Evolutionary conservation across 2,113 vertebrate genomes (phyloP).

Genomic region (Corythornis cristatus): DNA sequence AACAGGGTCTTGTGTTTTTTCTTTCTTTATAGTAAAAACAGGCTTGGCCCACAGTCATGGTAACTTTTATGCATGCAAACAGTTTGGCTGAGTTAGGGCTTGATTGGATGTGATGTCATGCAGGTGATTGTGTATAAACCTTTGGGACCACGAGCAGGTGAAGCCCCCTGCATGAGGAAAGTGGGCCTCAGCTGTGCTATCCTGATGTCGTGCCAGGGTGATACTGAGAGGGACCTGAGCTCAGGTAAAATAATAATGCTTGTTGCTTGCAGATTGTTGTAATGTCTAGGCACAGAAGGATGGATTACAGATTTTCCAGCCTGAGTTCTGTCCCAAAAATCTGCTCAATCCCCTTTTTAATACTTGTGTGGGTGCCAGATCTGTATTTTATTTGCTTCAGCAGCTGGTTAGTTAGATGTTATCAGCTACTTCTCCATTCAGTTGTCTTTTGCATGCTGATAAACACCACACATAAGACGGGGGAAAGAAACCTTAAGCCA

Average conservation of each 20-base stretch:
- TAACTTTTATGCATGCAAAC: neutral
- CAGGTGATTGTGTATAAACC: neutral
- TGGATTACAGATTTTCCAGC: neutral
- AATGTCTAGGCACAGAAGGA: slow-evolving; percentile 1
- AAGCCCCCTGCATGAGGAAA: rapidly evolving
- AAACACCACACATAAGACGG: slow-evolving; percentile 27
- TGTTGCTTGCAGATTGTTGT: neutral
- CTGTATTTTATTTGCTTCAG: neutral
- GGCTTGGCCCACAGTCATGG: neutral
- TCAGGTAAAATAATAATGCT: neutral
- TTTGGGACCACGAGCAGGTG: neutral
- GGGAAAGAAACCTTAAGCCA: slow-evolving; percentile 39
- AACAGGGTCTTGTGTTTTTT: neutral
- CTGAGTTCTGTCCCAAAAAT: slow-evolving; percentile 28
- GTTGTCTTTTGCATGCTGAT: slow-evolving; percentile 50
- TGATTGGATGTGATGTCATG: neutral
- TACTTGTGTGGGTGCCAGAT: slow-evolving; percentile 38
- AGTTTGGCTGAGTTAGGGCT: neutral
- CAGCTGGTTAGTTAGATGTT: slow-evolving; percentile 34
- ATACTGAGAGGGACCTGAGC: neutral
- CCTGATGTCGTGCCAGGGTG: rapidly evolving
- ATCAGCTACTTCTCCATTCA: slow-evolving; percentile 59
- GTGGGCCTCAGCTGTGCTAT: rapidly evolving
- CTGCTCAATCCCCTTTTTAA: slow-evolving; percentile 48
- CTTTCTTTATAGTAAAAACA: neutral